phyloP scores from a whole-genome alignment of 2,888 invertebrate species.

The Furcula furcula region DNA sequence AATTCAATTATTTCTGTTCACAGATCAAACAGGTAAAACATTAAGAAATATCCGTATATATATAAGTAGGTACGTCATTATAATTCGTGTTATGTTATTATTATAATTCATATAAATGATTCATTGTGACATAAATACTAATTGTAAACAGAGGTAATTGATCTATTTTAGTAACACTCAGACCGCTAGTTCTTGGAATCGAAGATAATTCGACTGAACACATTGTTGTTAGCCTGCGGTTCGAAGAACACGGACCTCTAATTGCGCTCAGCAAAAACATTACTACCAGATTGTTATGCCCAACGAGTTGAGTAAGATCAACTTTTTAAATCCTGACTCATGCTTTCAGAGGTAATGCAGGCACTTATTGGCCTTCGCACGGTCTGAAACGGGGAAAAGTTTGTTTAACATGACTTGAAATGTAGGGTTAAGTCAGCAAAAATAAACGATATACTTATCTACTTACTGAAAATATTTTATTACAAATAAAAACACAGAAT shows the following conservation, averaged over 20 bases:
- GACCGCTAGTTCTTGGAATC: constrained; percentile 37
- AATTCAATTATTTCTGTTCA: too few relatives aligned
- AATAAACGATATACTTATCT: too few relatives aligned
- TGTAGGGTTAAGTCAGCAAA: background rate
- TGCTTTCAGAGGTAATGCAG: constrained; percentile 15
- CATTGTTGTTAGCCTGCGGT: constrained; percentile 36
- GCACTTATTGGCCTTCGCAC: constrained; percentile 4
- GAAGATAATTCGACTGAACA: constrained; percentile 39
- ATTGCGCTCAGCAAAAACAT: constrained; percentile 64
- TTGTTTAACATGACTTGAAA: background rate
- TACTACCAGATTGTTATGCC: constrained; percentile 59
- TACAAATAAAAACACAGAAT: too few relatives aligned
- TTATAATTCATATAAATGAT: too few relatives aligned
- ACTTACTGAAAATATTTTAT: too few relatives aligned
- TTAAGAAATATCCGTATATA: too few relatives aligned
- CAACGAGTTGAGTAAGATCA: constrained; percentile 60
- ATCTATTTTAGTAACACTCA: constrained; percentile 37
- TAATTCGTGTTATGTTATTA: too few relatives aligned
- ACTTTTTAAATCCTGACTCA: constrained; percentile 57
- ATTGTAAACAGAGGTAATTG: constrained; percentile 23
- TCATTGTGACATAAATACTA: too few relatives aligned
- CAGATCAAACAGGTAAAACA: too few relatives aligned
- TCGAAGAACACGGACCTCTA: constrained; percentile 52
- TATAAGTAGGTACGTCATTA: too few relatives aligned
- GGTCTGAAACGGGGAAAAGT: constrained; percentile 13